Percentiles rank a stretch among this genome's conserved stretches.
These are phyloP conservation scores for Typhlichthys subterraneus DNA, from an alignment of 2,797 vertebrate species.

Conservation along the genomic window DNA sequence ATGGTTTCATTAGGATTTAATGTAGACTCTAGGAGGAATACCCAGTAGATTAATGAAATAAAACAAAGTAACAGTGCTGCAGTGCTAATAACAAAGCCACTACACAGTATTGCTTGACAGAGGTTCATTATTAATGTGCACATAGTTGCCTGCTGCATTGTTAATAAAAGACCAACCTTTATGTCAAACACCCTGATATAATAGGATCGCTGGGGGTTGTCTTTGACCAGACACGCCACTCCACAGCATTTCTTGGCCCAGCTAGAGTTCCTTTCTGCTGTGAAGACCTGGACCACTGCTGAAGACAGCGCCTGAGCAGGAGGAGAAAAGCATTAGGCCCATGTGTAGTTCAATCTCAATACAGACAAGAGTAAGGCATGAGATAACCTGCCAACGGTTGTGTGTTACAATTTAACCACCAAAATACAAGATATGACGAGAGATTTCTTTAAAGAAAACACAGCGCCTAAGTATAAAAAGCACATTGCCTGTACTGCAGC, in stretches of 20 bases:
- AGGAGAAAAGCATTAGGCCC: background rate
- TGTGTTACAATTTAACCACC: too few species aligned
- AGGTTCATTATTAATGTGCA: background rate
- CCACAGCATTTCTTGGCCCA: slow-evolving; percentile 95
- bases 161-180: slow-evolving; percentile 78
- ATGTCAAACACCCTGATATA: slow-evolving; percentile 95
- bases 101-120: too few species aligned
- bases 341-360: background rate
- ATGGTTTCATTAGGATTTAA: too few species aligned
- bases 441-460: too few species aligned
- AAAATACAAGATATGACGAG: too few species aligned
- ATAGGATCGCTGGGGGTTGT: slow-evolving; percentile 93
- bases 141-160: background rate
- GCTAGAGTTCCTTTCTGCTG: slow-evolving; percentile 85
- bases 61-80: background rate
- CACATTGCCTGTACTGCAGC: background rate
- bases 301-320: slow-evolving; percentile 84
- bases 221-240: slow-evolving; percentile 95
- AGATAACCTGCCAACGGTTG: too few species aligned
- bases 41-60: background rate
- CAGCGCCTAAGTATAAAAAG: background rate
- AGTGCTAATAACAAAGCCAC: too few species aligned
- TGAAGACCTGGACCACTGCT: slow-evolving; percentile 91
- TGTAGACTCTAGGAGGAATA: background rate
- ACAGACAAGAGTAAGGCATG: too few species aligned